These are phyloP conservation scores for Prietella phreatophila DNA, from an alignment of 2,113 vertebrate genomes.

Conservation along the genomic window DNA sequence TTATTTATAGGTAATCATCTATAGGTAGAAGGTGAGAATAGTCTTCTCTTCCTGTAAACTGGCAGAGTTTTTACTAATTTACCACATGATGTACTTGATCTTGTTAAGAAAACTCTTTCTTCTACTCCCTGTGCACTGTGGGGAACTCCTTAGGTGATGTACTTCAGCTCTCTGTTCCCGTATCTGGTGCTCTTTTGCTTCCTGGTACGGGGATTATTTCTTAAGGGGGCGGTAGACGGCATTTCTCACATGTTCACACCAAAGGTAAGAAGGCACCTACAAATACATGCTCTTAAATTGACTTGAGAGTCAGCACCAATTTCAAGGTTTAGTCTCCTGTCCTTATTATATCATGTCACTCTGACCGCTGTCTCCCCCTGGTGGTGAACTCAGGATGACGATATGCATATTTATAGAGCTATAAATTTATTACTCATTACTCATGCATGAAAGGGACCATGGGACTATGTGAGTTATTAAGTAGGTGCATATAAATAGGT, in stretches of 20 bases:
- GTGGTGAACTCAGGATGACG: conserved; percentile 40
- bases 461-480: not conserved
- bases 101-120: conserved; percentile 42
- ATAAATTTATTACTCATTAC: conserved; percentile 23
- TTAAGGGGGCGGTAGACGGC: conserved; percentile 90
- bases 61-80: not conserved
- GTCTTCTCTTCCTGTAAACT: not conserved
- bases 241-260: conserved; percentile 98
- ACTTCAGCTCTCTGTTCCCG: conserved; percentile 98
- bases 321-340: not conserved
- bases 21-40: not conserved
- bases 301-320: conserved; percentile 9
- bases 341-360: not conserved
- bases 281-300: not conserved
- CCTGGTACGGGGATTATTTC: conserved; percentile 87
- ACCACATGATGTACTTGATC: not conserved
- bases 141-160: conserved; percentile 87
- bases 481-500: conserved; percentile 39
- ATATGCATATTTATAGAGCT: not conserved
- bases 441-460: conserved; percentile 21
- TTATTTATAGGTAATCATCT: not conserved
- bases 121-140: conserved; percentile 60
- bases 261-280: conserved; percentile 78
- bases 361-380: conserved; percentile 57
- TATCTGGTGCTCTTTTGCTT: conserved; percentile 98